phyloP scores from a whole-genome alignment of 2,888 invertebrate genomes.

The Ophraella communa region DNA sequence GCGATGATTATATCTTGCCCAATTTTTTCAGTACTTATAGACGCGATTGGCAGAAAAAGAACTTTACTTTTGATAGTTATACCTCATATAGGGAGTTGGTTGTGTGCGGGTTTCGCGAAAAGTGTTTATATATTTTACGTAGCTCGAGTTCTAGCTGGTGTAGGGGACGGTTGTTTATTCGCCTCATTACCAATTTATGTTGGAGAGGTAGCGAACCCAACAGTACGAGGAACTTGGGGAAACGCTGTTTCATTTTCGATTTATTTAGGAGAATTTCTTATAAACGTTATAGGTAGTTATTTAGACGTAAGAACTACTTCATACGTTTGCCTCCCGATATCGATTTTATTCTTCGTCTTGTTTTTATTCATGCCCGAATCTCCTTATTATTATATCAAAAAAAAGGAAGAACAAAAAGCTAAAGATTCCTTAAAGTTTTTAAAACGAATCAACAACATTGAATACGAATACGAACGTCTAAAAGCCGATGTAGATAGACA shows the following conservation, averaged over 20 bases:
- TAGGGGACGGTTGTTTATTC: constrained; percentile 46
- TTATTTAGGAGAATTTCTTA: constrained; percentile 46
- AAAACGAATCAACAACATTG: constrained; percentile 43
- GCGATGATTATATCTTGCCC: constrained; percentile 42
- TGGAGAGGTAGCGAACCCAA: constrained; percentile 49
- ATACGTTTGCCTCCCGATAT: constrained; percentile 64
- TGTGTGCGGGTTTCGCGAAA: constrained; percentile 42
- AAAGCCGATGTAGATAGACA: constrained; percentile 48
- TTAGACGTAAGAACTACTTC: constrained; percentile 63
- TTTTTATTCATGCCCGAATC: constrained; percentile 70
- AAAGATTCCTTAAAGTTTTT: constrained; percentile 42
- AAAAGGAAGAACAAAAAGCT: constrained; percentile 42
- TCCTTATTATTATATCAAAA: constrained; percentile 49
- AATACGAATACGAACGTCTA: constrained; percentile 43
- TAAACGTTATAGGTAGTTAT: constrained; percentile 64
- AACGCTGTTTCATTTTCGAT: constrained; percentile 42
- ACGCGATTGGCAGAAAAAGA: constrained; percentile 48
- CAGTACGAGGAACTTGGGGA: constrained; percentile 49
- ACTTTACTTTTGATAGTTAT: constrained; percentile 44
- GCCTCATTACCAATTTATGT: constrained; percentile 46
- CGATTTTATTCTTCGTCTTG: constrained; percentile 64
- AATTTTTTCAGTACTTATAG: constrained; percentile 43
- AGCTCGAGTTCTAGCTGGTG: constrained; percentile 45
- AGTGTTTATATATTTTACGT: constrained; percentile 48
- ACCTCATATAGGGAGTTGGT: constrained; percentile 45